Conservation (phyloP, 2,797 vertebrate species). For the Loriculus beryllinus region DNA sequence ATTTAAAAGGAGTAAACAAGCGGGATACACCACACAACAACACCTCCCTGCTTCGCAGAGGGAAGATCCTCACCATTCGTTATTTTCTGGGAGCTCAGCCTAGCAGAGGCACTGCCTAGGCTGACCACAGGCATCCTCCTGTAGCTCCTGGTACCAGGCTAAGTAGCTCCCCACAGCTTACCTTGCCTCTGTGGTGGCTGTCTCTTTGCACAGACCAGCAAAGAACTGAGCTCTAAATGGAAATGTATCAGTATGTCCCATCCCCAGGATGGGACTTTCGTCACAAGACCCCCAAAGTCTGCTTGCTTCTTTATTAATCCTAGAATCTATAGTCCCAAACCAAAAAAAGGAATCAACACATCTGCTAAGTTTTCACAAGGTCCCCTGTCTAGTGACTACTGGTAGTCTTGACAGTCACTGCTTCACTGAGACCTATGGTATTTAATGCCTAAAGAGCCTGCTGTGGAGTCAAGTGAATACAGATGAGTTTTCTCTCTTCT, state of each 20-base stretch:
- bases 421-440: not conserved
- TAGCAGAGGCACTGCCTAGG: not conserved
- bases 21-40: not conserved
- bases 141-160: not conserved
- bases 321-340: not conserved
- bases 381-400: not conserved
- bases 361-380: not conserved
- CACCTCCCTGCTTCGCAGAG: not conserved
- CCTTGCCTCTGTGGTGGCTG: not conserved
- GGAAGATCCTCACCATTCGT: not conserved
- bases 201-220: not conserved
- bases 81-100: not conserved
- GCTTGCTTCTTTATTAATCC: not conserved
- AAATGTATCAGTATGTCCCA: not conserved
- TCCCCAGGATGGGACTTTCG: not conserved
- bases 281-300: not conserved
- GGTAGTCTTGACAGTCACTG: not conserved
- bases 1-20: not conserved
- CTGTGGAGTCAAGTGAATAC: not conserved
- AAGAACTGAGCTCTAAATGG: not conserved
- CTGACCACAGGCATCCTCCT: not conserved
- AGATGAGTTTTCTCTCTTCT: not conserved
- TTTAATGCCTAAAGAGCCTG: not conserved
- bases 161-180: not conserved
- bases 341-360: not conserved